Percentiles rank a stretch among this genome's conserved stretches.
Conservation (phyloP, 2,113 vertebrate genomes). For the Seriola dumerili region DNA sequence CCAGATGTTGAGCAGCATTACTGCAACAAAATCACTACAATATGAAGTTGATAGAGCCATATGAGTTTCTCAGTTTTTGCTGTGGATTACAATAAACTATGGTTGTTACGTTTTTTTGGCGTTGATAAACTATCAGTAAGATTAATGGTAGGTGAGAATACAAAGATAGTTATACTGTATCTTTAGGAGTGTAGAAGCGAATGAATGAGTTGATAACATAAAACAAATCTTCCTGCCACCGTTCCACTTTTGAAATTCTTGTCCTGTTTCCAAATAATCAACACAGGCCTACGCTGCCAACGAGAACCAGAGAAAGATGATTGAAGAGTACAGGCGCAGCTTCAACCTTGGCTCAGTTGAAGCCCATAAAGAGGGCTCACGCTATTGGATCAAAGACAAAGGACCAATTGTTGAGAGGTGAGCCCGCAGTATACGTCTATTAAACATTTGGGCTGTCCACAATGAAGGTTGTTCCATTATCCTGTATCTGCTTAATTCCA, state of each 20-base stretch:
- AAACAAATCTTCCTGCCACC: background rate
- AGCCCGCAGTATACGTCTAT: background rate
- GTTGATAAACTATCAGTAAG: background rate
- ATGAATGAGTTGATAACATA: background rate
- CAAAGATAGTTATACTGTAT: no score
- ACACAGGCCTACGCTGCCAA: conserved; percentile 87
- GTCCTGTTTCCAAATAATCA: conserved; percentile 5
- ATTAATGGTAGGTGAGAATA: no score
- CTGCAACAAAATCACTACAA: no score
- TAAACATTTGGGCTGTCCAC: background rate
- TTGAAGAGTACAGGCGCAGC: conserved; percentile 88
- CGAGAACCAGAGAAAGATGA: conserved; percentile 89
- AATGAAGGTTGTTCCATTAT: background rate
- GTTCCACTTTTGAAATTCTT: background rate
- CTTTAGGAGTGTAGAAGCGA: background rate
- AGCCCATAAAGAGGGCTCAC: conserved; percentile 92
- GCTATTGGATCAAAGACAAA: conserved; percentile 94
- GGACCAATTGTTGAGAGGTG: conserved; percentile 95
- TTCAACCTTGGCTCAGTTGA: conserved; percentile 90
- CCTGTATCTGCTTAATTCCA: no score
- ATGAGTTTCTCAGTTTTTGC: background rate
- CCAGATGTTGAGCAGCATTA: background rate
- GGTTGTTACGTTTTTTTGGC: background rate
- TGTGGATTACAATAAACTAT: background rate
- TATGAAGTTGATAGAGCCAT: background rate